Evolutionary conservation across 1,140 invertebrate genomes (phyloP).

Genomic region (Prorops nasuta): DNA sequence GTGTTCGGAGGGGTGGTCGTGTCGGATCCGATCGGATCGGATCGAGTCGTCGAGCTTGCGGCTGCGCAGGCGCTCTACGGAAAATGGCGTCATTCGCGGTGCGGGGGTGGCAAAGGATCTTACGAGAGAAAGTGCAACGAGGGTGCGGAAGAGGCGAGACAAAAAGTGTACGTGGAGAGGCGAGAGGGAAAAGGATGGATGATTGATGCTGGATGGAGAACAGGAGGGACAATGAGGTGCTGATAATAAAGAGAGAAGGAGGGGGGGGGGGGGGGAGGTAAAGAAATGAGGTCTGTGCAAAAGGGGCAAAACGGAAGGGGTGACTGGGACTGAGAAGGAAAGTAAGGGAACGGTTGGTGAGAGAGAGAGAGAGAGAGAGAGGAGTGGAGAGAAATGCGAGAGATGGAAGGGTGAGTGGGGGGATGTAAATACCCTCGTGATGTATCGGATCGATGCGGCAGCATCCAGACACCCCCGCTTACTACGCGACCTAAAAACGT

Average conservation of each 20-base stretch:
- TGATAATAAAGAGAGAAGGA: neutral
- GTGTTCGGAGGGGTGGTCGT: neutral
- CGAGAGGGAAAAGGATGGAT: neutral
- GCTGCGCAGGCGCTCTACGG: slow-evolving; percentile 25
- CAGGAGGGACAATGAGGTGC: neutral
- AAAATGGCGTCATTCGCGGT: slow-evolving; percentile 35
- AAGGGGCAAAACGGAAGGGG: slow-evolving; percentile 17
- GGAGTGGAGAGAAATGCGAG: neutral
- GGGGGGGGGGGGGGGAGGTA: slow-evolving; percentile 14
- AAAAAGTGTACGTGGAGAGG: neutral
- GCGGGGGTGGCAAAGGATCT: neutral
- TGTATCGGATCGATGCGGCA: slow-evolving; percentile 59
- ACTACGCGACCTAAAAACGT: slow-evolving; percentile 57
- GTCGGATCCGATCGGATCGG: slow-evolving; percentile 13
- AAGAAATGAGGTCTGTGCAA: slow-evolving; percentile 9
- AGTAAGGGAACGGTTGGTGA: slow-evolving; percentile 19
- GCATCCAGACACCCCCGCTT: slow-evolving; percentile 52
- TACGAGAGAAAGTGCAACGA: neutral
- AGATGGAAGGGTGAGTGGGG: slow-evolving; percentile 21
- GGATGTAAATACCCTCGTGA: slow-evolving; percentile 57
- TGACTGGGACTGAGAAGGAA: slow-evolving; percentile 11
- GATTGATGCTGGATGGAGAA: neutral
- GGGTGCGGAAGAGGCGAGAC: neutral
- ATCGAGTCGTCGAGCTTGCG: neutral
- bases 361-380: slow-evolving; percentile 8